phyloP scores from a whole-genome alignment of 2,888 invertebrate species.

The Panzeria rudis region DNA sequence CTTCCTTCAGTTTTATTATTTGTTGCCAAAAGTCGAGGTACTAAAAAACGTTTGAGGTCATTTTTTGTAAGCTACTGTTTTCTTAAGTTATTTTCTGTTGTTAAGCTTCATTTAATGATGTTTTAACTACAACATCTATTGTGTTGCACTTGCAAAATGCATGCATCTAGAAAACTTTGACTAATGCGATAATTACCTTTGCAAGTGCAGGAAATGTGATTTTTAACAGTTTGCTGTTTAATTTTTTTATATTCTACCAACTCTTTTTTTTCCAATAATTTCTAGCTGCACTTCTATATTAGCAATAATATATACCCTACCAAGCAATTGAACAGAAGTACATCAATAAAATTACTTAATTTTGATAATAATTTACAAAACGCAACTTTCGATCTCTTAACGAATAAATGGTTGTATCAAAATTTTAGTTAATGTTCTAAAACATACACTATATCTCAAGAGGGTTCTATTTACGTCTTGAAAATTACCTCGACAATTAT shows the following conservation, averaged over 20 bases:
- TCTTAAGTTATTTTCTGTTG: conserved; percentile 30
- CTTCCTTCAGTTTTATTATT: neutral
- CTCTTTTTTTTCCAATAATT: conserved; percentile 7
- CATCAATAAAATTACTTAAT: neutral
- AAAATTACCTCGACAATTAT: neutral
- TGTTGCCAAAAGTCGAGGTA: conserved; percentile 33
- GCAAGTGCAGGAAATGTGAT: conserved; percentile 75
- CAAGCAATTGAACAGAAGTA: neutral
- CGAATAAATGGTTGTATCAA: too few relatives aligned
- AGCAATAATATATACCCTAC: conserved; percentile 19
- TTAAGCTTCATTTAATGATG: conserved; percentile 37
- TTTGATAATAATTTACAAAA: neutral
- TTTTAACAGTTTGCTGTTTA: conserved; percentile 72
- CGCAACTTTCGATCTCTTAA: neutral
- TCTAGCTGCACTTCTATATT: neutral
- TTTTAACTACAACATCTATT: conserved; percentile 35
- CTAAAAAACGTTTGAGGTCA: conserved; percentile 30
- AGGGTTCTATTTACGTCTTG: too few relatives aligned
- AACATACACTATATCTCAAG: too few relatives aligned
- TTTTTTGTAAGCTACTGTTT: conserved; percentile 60
- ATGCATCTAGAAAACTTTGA: conserved; percentile 71
- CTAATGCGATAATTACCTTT: conserved; percentile 74
- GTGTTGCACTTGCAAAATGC: conserved; percentile 47
- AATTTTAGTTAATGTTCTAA: too few relatives aligned
- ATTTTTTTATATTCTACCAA: conserved; percentile 39